These are phyloP conservation scores for Acrocyrtus sp. DNA, from an alignment of 2,888 invertebrate species.

Conservation along the genomic window DNA sequence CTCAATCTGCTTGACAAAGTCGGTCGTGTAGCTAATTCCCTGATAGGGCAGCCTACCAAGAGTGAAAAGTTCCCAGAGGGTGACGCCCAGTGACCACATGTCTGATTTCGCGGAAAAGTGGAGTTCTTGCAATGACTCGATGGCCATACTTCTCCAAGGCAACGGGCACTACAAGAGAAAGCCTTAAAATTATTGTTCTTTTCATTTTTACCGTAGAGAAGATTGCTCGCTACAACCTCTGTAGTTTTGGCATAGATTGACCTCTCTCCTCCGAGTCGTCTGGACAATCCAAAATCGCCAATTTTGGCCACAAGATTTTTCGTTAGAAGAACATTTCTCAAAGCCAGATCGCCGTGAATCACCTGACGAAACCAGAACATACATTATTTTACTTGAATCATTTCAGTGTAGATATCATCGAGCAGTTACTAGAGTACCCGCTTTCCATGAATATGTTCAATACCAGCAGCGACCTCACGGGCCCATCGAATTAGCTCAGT, in stretches of 20 bases:
- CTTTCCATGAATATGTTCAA: too few species aligned
- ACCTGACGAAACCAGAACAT: constrained; percentile 35
- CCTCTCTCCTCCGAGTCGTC: too few species aligned
- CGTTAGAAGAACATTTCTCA: constrained; percentile 26
- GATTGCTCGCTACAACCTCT: too few species aligned
- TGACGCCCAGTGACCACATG: constrained; percentile 6
- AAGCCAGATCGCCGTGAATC: constrained; percentile 44
- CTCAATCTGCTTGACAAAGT: too few species aligned
- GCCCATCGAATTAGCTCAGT: not conserved
- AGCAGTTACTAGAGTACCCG: too few species aligned
- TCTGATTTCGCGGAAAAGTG: constrained; percentile 12
- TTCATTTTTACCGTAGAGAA: too few species aligned
- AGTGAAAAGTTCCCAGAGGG: constrained; percentile 11
- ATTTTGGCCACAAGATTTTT: constrained; percentile 26
- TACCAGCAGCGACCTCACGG: constrained; percentile 36
- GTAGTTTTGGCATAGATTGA: too few species aligned
- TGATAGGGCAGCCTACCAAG: too few species aligned
- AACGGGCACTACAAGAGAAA: not conserved
- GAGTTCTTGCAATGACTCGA: not conserved
- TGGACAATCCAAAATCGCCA: constrained; percentile 38
- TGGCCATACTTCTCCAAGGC: constrained; percentile 26
- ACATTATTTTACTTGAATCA: too few species aligned
- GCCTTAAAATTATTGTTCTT: too few species aligned
- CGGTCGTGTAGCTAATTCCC: too few species aligned
- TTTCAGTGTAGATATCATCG: too few species aligned